A percentile compares a stretch with the other conserved stretches of the same genome.
phyloP scores from a whole-genome alignment of 2,113 vertebrate species.

The Mungos mungo region DNA sequence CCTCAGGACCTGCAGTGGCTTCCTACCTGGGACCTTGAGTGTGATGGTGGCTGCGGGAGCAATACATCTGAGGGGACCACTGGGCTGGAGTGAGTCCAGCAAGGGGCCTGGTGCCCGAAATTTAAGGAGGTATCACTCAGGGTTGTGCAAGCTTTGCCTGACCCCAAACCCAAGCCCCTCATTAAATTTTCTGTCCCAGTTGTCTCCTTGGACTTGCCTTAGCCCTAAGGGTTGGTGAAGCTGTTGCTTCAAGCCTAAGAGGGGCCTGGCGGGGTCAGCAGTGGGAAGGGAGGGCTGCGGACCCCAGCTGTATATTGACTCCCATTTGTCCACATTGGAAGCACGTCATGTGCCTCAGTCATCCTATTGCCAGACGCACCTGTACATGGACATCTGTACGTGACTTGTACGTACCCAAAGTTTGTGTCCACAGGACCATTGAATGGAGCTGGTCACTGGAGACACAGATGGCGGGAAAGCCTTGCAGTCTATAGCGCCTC shows the following conservation, averaged over 20 bases:
- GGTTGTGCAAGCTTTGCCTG: background rate
- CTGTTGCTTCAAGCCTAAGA: background rate
- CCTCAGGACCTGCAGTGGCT: background rate
- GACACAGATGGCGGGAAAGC: background rate
- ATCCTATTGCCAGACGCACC: background rate
- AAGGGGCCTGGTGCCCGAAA: accelerated
- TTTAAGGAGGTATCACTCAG: background rate
- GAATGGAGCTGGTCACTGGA: background rate
- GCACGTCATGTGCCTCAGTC: background rate
- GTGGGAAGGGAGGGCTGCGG: background rate
- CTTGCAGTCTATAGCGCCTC: background rate
- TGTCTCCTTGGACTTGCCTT: background rate
- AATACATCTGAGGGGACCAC: background rate
- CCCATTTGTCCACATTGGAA: background rate
- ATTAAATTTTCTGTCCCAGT: background rate
- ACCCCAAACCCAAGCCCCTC: background rate
- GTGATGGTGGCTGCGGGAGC: too few species aligned
- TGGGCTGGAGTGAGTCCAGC: background rate
- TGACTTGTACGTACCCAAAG: background rate
- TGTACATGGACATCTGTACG: background rate
- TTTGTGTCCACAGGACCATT: background rate
- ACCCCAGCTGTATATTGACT: background rate
- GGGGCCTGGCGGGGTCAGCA: background rate
- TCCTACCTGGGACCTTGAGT: background rate
- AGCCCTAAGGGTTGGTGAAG: background rate